A percentile compares a stretch with the other conserved stretches of the same genome.
These are phyloP conservation scores for Enteromius viviparus DNA, from an alignment of 2,797 vertebrate genomes.

Conservation along the genomic window DNA sequence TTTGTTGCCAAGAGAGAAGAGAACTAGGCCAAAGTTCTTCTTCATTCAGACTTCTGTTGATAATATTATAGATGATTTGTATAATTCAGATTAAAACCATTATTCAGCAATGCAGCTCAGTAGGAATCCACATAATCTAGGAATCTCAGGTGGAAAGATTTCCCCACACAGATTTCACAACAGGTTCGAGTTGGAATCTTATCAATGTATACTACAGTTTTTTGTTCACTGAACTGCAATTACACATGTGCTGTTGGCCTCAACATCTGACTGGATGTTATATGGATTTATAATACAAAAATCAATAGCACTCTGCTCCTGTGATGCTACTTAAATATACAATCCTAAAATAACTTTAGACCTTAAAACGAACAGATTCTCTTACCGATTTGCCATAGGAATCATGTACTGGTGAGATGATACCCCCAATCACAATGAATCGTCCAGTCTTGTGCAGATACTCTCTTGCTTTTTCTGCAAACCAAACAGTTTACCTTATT, in stretches of 20 bases:
- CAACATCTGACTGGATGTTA: not conserved
- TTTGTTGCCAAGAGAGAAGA: constrained; percentile 53
- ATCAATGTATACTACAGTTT: not conserved
- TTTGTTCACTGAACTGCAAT: not conserved
- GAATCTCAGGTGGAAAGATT: not conserved
- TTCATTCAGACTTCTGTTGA: constrained; percentile 55
- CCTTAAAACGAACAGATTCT: not conserved
- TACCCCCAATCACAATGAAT: constrained; percentile 97
- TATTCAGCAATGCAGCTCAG: not conserved
- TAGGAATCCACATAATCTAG: not conserved
- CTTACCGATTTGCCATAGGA: constrained; percentile 95
- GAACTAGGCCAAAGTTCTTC: constrained; percentile 68
- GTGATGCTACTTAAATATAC: not conserved
- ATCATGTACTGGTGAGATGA: constrained; percentile 96
- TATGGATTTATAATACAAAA: not conserved
- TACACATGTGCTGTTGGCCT: not conserved
- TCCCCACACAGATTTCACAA: not conserved
- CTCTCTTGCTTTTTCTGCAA: constrained; percentile 92
- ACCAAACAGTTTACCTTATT: constrained; percentile 39
- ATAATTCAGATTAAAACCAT: not conserved
- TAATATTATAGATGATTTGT: constrained; percentile 27
- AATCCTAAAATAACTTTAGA: not conserved
- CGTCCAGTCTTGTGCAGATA: constrained; percentile 93
- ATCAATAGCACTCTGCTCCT: not conserved
- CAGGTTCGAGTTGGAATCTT: not conserved